phyloP scores from a whole-genome alignment of 2,113 vertebrate genomes.

The Podiceps cristatus region DNA sequence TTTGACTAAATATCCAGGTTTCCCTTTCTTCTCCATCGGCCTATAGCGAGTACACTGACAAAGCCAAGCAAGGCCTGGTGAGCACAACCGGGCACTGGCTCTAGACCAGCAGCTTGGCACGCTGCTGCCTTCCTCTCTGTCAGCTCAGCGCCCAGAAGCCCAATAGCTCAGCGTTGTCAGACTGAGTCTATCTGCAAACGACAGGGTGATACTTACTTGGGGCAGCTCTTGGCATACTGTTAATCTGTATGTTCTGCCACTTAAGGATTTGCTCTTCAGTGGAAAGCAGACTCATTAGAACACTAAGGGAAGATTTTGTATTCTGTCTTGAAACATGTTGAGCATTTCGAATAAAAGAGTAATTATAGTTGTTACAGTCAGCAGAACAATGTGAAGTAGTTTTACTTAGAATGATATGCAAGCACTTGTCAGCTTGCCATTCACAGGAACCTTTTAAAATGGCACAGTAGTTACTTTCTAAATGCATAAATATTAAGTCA shows the following conservation, averaged over 20 bases:
- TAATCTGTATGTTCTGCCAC: conserved; percentile 22
- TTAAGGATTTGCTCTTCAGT: neutral
- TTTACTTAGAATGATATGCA: conserved; percentile 49
- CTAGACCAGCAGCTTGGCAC: neutral
- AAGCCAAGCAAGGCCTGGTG: neutral
- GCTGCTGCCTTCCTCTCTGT: neutral
- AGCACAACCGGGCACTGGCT: no score
- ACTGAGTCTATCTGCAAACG: neutral
- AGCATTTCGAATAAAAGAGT: conserved; percentile 52
- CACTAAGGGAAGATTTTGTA: conserved; percentile 3
- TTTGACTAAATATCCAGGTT: neutral
- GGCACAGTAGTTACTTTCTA: conserved; percentile 36
- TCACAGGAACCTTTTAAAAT: conserved; percentile 48
- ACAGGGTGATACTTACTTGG: neutral
- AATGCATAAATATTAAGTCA: conserved; percentile 52
- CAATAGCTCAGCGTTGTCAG: neutral
- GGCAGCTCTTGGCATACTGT: neutral
- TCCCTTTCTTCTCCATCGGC: neutral
- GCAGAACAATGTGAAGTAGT: conserved; percentile 51
- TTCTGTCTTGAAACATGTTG: conserved; percentile 40
- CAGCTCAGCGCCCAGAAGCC: neutral
- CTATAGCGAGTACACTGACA: neutral
- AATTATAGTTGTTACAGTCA: conserved; percentile 64
- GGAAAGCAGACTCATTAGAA: conserved; percentile 11
- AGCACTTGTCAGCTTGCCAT: conserved; percentile 58